These are phyloP conservation scores for Sipha maydis DNA, from an alignment of 2,888 invertebrate genomes.

Conservation along the genomic window DNA sequence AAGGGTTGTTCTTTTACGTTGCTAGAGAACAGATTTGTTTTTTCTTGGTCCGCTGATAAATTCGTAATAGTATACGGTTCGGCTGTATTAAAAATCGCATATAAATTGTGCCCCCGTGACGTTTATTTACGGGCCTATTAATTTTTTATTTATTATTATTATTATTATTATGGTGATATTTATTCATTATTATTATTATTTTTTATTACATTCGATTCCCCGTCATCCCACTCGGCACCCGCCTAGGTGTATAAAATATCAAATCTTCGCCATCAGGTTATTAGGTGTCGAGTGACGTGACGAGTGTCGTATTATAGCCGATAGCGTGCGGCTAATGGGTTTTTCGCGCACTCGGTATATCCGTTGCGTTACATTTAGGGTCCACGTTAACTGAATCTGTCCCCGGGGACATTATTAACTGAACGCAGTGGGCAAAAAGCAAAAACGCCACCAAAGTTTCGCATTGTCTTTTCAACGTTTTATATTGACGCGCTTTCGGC, in stretches of 20 bases:
- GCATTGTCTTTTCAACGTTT: constrained; percentile 50
- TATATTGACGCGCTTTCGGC: constrained; percentile 30
- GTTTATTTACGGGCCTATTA: constrained; percentile 46
- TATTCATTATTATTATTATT: constrained; percentile 27
- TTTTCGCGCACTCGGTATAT: constrained; percentile 52
- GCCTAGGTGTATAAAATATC: constrained; percentile 46
- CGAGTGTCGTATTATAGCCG: constrained; percentile 60
- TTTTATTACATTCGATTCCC: constrained; percentile 12
- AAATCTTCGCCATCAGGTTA: constrained; percentile 56
- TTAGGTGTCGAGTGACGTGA: constrained; percentile 58
- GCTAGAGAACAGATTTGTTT: constrained; percentile 48
- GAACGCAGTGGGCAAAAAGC: constrained; percentile 20
- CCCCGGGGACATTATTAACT: constrained; percentile 62
- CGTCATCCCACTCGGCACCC: not conserved
- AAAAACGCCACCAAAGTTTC: constrained; percentile 35
- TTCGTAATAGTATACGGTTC: constrained; percentile 27
- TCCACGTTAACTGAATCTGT: constrained; percentile 56
- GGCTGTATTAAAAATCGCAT: constrained; percentile 28
- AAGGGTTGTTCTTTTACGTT: constrained; percentile 55
- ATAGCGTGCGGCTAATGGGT: constrained; percentile 55
- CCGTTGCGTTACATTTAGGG: constrained; percentile 53
- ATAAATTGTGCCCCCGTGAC: constrained; percentile 27
- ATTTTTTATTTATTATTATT: constrained; percentile 17
- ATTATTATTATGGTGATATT: not conserved
- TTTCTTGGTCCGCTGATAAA: constrained; percentile 15